Evolutionary conservation across 92 coral and sea anemone genomes (phyloP).

Genomic region (Umimayanthus chanpuru): DNA sequence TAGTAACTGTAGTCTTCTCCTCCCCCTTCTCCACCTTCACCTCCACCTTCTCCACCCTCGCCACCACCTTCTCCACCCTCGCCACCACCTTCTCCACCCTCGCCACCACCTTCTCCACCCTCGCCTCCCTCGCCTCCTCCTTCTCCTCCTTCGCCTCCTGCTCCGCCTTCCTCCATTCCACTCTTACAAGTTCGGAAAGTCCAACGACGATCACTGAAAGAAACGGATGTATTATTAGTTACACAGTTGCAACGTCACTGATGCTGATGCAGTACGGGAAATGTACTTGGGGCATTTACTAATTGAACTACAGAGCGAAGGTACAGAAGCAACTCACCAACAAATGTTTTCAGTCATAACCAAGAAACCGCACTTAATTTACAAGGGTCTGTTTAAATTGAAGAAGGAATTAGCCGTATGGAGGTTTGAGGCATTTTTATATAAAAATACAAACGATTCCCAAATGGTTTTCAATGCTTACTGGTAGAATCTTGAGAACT

Average conservation of each 20-base stretch:
- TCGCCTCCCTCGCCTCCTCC: neutral
- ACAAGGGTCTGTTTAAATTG: neutral
- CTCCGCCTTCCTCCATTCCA: slow-evolving; percentile 1
- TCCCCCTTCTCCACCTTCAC: neutral
- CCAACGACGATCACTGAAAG: slow-evolving; percentile 27
- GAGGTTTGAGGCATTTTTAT: neutral
- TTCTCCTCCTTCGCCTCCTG: neutral
- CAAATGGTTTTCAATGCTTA: neutral
- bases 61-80: neutral
- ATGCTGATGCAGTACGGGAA: neutral
- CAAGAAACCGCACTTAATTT: too few relatives aligned
- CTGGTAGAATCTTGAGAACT: slow-evolving; percentile 6
- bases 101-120: neutral
- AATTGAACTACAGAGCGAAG: neutral
- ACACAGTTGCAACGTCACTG: neutral
- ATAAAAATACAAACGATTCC: neutral
- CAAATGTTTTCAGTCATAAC: too few relatives aligned
- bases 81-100: neutral
- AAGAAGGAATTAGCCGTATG: neutral
- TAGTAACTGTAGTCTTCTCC: neutral
- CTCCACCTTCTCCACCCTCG: neutral
- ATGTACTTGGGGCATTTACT: neutral
- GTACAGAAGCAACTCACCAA: too few relatives aligned
- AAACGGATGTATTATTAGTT: neutral
- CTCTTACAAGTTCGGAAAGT: slow-evolving; percentile 5